These are phyloP conservation scores for Sceloporus tristichus DNA, from an alignment of 2,113 vertebrate species.

Conservation along the genomic window DNA sequence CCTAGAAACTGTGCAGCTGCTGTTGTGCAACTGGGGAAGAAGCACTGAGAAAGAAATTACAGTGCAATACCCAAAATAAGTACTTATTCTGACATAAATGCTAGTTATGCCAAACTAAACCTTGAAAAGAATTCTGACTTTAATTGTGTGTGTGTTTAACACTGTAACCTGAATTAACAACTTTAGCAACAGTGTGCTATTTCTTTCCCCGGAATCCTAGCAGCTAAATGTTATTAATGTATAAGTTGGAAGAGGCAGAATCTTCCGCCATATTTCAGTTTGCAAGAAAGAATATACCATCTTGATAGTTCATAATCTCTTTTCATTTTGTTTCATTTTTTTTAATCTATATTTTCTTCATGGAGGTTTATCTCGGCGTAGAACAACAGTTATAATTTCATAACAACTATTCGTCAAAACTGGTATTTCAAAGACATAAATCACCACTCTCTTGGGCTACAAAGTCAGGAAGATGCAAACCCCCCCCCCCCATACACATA, in stretches of 20 bases:
- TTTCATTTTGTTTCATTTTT: conserved; percentile 65
- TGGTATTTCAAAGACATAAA: conserved; percentile 72
- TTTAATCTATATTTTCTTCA: conserved; percentile 77
- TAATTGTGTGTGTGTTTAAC: conserved; percentile 30
- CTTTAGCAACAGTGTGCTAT: conserved; percentile 76
- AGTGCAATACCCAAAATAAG: no score
- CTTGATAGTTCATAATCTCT: conserved; percentile 72
- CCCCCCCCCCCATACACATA: conserved; percentile 50
- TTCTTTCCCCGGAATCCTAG: conserved; percentile 74
- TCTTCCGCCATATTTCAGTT: conserved; percentile 79
- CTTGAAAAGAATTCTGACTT: neutral
- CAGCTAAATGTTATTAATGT: conserved; percentile 79
- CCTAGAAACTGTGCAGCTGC: no score
- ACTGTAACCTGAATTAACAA: conserved; percentile 68
- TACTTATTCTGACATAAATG: no score
- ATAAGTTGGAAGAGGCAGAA: conserved; percentile 71
- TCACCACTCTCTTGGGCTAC: conserved; percentile 63
- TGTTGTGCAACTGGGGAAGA: no score
- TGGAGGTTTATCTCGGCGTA: conserved; percentile 72
- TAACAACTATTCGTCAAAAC: conserved; percentile 72
- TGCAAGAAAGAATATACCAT: conserved; percentile 72
- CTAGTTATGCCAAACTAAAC: no score
- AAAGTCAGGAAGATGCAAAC: conserved; percentile 63
- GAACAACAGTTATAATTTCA: conserved; percentile 75
- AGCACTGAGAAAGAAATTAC: no score